phyloP scores from a whole-genome alignment of 2,797 vertebrate species.

The Urocyon cinereoargenteus region DNA sequence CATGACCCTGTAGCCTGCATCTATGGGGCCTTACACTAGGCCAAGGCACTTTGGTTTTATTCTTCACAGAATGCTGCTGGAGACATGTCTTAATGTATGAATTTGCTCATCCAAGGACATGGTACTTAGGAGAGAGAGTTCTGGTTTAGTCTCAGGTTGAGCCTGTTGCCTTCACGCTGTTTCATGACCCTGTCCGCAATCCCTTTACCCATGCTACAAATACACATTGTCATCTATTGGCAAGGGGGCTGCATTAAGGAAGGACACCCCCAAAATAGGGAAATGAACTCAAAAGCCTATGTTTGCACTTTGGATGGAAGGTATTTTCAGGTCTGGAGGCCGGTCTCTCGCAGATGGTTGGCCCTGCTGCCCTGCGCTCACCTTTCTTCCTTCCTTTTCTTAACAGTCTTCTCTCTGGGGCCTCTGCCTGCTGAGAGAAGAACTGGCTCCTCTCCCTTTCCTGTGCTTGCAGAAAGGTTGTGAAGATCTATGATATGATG shows the following conservation, averaged over 20 bases:
- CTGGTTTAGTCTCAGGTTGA: neutral
- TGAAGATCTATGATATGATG: neutral
- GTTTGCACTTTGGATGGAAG: neutral
- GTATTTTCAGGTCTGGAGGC: neutral
- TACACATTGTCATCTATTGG: neutral
- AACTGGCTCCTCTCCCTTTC: neutral
- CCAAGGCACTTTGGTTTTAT: neutral
- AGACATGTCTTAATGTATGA: neutral
- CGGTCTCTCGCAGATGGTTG: neutral
- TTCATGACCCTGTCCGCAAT: neutral
- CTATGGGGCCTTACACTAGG: neutral
- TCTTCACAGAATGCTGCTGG: neutral
- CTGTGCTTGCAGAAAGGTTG: neutral
- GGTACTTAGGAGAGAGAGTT: neutral
- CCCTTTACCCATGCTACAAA: neutral
- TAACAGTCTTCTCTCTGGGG: neutral
- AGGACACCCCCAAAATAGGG: neutral
- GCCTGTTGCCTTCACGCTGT: neutral
- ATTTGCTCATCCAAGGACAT: neutral
- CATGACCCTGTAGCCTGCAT: neutral
- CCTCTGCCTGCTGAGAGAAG: neutral
- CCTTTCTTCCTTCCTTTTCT: constrained; percentile 19
- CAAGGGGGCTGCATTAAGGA: neutral
- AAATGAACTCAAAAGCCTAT: neutral
- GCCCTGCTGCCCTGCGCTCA: neutral